A percentile compares a stretch with the other conserved stretches of the same genome.
These are phyloP conservation scores for Apotomis capreana DNA, from an alignment of 2,888 invertebrate species.

Conservation along the genomic window DNA sequence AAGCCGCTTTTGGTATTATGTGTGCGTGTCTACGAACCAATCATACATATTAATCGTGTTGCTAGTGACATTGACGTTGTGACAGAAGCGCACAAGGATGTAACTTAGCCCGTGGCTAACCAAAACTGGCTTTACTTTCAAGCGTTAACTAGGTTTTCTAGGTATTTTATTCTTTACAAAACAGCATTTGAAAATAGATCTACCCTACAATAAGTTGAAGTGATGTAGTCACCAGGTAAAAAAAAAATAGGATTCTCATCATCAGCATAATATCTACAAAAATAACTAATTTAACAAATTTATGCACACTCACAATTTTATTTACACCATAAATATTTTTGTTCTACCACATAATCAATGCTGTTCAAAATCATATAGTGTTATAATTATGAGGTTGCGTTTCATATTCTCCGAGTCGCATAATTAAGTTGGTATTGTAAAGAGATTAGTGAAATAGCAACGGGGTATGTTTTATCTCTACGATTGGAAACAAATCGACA, in stretches of 20 bases:
- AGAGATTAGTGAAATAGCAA: slow-evolving; percentile 21
- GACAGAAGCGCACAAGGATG: too few species aligned
- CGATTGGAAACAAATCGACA: slow-evolving; percentile 38
- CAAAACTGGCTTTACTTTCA: too few species aligned
- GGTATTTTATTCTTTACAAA: too few species aligned
- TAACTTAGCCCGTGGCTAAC: too few species aligned
- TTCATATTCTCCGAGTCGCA: not conserved
- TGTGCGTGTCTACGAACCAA: too few species aligned
- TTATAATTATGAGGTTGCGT: not conserved
- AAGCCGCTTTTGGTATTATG: too few species aligned
- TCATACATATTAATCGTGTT: too few species aligned
- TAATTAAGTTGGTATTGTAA: slow-evolving; percentile 17
- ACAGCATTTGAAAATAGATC: too few species aligned
- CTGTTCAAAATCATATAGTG: not conserved
- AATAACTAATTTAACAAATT: slow-evolving; percentile 1
- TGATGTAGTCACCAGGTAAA: too few species aligned
- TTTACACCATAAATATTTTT: slow-evolving; percentile 10
- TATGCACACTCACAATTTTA: slow-evolving; percentile 29
- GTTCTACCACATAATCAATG: slow-evolving; percentile 17
- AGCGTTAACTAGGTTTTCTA: too few species aligned
- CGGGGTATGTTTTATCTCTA: slow-evolving; percentile 38
- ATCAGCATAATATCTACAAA: not conserved
- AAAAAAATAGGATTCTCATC: slow-evolving; percentile 15
- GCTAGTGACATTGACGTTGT: too few species aligned
- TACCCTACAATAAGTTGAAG: too few species aligned